Conservation (phyloP, 2,797 vertebrate genomes). For the Triplophysa bombifrons region DNA sequence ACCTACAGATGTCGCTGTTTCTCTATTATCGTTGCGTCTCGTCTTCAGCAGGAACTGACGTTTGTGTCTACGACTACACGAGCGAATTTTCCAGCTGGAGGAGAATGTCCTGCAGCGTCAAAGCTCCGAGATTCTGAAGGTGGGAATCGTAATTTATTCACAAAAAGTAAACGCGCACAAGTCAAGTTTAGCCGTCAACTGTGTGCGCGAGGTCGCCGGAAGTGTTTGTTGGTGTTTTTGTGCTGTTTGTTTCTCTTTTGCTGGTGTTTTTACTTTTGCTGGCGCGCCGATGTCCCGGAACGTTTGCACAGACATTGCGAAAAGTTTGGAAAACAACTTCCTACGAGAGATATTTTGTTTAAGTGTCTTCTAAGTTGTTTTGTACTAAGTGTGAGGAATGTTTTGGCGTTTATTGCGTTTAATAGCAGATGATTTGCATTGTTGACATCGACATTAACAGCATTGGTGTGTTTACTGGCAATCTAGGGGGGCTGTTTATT, state of each 20-base stretch:
- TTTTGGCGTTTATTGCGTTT: not conserved
- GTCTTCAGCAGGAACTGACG: constrained; percentile 80
- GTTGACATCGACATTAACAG: not conserved
- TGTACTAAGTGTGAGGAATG: not conserved
- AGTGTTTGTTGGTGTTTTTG: constrained; percentile 56
- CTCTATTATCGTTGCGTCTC: constrained; percentile 1
- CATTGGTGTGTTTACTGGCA: not conserved
- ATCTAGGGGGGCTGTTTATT: not conserved
- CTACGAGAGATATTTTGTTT: not conserved
- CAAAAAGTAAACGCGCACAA: constrained; percentile 33
- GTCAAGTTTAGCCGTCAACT: constrained; percentile 38
- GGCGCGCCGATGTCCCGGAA: constrained; percentile 21
- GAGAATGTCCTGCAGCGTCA: constrained; percentile 73
- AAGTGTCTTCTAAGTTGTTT: not conserved
- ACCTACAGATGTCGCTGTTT: constrained; percentile 23
- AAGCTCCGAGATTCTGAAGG: constrained; percentile 73
- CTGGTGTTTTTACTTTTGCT: constrained; percentile 35
- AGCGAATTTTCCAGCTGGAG: constrained; percentile 75
- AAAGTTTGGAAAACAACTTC: constrained; percentile 41
- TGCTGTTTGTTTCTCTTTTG: constrained; percentile 46
- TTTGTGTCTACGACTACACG: constrained; percentile 69
- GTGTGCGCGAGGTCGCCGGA: not conserved
- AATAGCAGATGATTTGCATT: not conserved
- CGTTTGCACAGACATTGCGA: constrained; percentile 17
- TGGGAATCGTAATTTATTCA: constrained; percentile 57